Evolutionary conservation across 2,888 invertebrate species (phyloP).

Genomic region (Synanthedon vespiformis): DNA sequence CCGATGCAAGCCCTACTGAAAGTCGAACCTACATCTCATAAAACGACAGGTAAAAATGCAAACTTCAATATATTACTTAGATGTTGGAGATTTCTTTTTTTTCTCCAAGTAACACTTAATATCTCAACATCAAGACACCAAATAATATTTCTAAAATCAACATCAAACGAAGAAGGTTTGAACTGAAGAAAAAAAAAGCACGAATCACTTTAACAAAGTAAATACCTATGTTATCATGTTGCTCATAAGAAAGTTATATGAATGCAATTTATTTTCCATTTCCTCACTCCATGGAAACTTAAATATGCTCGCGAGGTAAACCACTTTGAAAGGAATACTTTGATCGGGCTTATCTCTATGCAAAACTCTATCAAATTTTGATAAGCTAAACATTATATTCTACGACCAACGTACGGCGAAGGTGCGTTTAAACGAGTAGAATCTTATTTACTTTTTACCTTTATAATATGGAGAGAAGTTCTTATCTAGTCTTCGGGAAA

Average conservation of each 20-base stretch:
- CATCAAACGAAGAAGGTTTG: neutral
- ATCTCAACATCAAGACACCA: no score
- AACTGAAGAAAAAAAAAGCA: neutral
- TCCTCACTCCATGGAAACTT: constrained; percentile 68
- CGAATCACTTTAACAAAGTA: constrained; percentile 40
- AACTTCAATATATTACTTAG: no score
- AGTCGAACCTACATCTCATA: no score
- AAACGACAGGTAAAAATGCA: no score
- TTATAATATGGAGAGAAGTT: neutral
- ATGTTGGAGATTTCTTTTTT: no score
- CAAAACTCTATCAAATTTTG: constrained; percentile 58
- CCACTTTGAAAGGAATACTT: constrained; percentile 67
- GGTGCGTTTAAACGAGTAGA: neutral
- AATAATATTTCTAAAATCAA: no score
- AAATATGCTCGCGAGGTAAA: constrained; percentile 67
- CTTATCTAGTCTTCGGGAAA: constrained; percentile 7
- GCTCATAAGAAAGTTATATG: constrained; percentile 62
- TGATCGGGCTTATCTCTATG: constrained; percentile 63
- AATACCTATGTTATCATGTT: constrained; percentile 40
- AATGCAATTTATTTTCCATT: constrained; percentile 70
- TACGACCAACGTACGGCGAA: neutral
- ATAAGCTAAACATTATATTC: neutral
- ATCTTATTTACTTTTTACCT: neutral
- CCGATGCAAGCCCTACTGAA: no score
- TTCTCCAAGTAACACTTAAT: no score